Percentiles rank a stretch among this genome's conserved stretches.
Evolutionary conservation across 1,140 invertebrate species (phyloP).

Genomic region (Calycopis cecrops): DNA sequence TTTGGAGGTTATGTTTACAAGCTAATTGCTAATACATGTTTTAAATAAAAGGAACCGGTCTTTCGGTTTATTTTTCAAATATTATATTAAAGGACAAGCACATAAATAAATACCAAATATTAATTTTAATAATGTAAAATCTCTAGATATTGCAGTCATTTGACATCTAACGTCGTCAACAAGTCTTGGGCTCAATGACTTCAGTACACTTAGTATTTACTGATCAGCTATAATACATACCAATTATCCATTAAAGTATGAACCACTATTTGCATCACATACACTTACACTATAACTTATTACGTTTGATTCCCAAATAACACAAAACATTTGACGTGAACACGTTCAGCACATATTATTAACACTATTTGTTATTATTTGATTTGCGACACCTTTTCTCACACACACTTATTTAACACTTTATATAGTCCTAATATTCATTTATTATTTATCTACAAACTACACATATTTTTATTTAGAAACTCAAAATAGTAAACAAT

Average conservation of each 20-base stretch:
- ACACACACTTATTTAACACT: background rate
- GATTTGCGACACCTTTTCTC: conserved; percentile 1
- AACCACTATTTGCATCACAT: conserved; percentile 27
- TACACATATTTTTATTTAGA: conserved; percentile 11
- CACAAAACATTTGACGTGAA: conserved; percentile 61
- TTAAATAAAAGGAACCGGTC: conserved; percentile 8
- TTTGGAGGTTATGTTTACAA: conserved; percentile 37
- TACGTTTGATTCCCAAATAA: conserved; percentile 39
- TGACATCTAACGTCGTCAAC: conserved; percentile 12
- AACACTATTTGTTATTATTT: background rate
- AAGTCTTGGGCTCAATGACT: conserved; percentile 1
- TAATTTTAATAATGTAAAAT: no score
- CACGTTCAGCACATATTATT: conserved; percentile 39
- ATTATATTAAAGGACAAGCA: no score
- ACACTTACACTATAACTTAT: conserved; percentile 32
- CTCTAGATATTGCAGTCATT: no score
- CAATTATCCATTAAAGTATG: conserved; percentile 14
- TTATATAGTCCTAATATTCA: background rate
- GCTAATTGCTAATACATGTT: conserved; percentile 15
- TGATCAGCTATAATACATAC: conserved; percentile 20
- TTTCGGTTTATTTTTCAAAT: background rate
- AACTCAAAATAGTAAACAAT: conserved; percentile 70
- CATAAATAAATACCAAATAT: no score
- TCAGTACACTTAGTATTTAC: conserved; percentile 18
- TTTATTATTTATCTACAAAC: background rate